Conservation (phyloP, 2,888 invertebrate genomes). For the Euphydryas editha region DNA sequence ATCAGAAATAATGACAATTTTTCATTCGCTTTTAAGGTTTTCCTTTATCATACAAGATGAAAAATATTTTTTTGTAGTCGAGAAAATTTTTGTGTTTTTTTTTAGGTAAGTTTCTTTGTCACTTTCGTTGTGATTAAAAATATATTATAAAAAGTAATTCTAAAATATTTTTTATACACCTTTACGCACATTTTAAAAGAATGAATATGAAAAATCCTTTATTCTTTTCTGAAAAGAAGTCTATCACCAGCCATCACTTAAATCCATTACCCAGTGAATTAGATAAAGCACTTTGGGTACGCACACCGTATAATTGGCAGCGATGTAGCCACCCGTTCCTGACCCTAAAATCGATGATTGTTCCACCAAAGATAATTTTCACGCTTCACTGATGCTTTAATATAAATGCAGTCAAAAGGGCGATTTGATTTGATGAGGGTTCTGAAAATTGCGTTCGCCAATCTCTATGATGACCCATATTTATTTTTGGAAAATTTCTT, state of each 20-base stretch:
- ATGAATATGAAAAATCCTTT: not conserved
- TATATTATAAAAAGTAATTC: too few relatives aligned
- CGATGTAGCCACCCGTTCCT: slow-evolving; percentile 45
- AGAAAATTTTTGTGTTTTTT: not conserved
- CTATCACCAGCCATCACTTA: slow-evolving; percentile 22
- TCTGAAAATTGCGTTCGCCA: slow-evolving; percentile 35
- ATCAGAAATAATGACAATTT: not conserved
- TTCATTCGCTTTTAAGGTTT: too few relatives aligned
- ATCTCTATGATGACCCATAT: slow-evolving; percentile 12
- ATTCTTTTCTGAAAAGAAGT: slow-evolving; percentile 37
- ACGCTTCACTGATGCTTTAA: slow-evolving; percentile 42
- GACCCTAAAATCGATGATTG: slow-evolving; percentile 54
- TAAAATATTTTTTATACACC: too few relatives aligned
- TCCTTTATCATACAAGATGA: too few relatives aligned
- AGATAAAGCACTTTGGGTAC: slow-evolving; percentile 41
- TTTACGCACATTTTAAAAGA: not conserved
- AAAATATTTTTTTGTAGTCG: not conserved
- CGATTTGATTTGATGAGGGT: slow-evolving; percentile 40
- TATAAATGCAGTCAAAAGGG: slow-evolving; percentile 40
- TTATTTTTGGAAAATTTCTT: not conserved
- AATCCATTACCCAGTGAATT: slow-evolving; percentile 35
- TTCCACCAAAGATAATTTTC: slow-evolving; percentile 47
- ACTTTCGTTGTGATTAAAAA: too few relatives aligned
- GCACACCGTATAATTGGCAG: slow-evolving; percentile 56
- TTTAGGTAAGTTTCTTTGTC: not conserved